Conservation (phyloP, 2,797 vertebrate genomes). For the Pipistrellus kuhlii region DNA sequence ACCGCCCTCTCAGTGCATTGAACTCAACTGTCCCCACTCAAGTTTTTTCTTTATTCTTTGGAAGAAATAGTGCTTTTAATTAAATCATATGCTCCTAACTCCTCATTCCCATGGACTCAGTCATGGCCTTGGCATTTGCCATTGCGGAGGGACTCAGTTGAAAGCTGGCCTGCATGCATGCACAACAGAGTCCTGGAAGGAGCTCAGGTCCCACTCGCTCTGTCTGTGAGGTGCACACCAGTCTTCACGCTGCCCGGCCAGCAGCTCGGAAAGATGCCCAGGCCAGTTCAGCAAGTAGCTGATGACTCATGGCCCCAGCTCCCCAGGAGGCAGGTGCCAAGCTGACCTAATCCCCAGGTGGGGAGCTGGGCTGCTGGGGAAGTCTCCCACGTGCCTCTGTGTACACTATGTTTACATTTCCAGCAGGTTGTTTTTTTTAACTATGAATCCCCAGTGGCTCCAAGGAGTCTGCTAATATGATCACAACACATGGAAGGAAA, state of each 20-base stretch:
- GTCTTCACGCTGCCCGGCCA: neutral
- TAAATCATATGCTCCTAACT: neutral
- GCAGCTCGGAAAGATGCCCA: neutral
- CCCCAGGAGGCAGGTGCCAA: conserved; percentile 27
- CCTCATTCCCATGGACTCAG: neutral
- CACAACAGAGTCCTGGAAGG: conserved; percentile 4
- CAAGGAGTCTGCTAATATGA: neutral
- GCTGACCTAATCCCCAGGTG: conserved; percentile 36
- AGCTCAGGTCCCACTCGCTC: neutral
- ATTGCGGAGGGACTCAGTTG: conserved; percentile 16
- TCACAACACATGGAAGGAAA: conserved; percentile 10
- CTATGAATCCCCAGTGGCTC: neutral
- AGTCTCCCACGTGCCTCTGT: neutral
- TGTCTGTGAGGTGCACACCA: neutral
- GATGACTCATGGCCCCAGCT: neutral
- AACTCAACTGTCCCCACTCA: accelerated
- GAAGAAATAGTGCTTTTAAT: neutral
- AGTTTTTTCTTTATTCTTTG: neutral
- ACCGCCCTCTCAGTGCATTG: neutral
- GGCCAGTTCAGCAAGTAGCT: neutral
- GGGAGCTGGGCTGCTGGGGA: neutral
- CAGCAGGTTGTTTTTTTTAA: conserved; percentile 52
- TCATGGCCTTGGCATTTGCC: conserved; percentile 2
- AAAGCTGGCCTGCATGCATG: neutral
- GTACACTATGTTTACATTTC: conserved; percentile 10